Evolutionary conservation across 2,888 invertebrate species (phyloP), one percentile per base, ranked within the genome.

Genomic region (Drosophila histrio): DNA sequence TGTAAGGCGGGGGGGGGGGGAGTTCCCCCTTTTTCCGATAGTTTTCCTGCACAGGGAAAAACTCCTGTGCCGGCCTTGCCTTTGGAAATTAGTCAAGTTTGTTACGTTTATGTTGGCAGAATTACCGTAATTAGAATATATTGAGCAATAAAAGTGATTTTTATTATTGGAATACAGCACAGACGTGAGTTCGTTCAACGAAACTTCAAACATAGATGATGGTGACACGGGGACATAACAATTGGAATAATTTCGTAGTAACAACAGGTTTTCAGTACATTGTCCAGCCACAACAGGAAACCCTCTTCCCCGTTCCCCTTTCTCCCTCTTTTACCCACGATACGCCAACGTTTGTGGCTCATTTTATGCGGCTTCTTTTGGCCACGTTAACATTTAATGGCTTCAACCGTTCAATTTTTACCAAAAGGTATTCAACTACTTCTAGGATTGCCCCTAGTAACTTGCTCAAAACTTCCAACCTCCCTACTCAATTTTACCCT

Each of bases 71-170:
- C 28, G 28, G 9, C 21, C 8, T 28, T 30, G n/a, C 52, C 52
- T 28, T 49, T 43, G 56, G 59, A 88, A 87, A 88, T 84, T 88
- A 87, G 87, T 84, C 82, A 87, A 84, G 89, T 84, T 87, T 75
- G 72, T 84, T 84, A 81, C 87, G 67, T 87, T 87, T 87, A 88
- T 81, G 77, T 67, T n/a, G n/a, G 72, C 57, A 52, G 67, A 89
- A 89, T 89, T 89, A 89, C 79, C 77, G 84, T 89, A 90, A 89
- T 89, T 89, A 89, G 90, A 89, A 89, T 90, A 90, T 89, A 89
- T 89, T 89, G 89, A 88, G 89, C 89, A 88, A 89, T 89, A 89
- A 89, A 89, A 89, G 82, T 84, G 89, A 79, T 89, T 89, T 89
- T 89, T 85, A 88, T 86, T 85, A 85, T 86, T 86, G 76, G 84